Conservation (phyloP, 2,888 invertebrate species). For the Brassicogethes aeneus region DNA sequence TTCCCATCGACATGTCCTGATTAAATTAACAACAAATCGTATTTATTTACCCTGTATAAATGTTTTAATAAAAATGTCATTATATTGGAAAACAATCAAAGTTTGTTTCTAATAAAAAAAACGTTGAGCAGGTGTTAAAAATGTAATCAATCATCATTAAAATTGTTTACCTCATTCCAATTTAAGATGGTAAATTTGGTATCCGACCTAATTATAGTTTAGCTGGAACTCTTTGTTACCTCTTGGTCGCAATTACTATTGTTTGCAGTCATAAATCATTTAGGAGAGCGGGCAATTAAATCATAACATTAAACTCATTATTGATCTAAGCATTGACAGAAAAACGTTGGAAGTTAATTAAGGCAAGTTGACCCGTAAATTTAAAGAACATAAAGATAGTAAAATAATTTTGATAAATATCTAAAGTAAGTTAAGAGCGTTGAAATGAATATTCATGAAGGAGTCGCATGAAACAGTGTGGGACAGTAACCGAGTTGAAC, state of each 20-base stretch:
- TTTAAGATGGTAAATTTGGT: conserved; percentile 13
- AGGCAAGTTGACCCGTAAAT: no score
- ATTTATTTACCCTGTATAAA: no score
- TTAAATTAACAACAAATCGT: no score
- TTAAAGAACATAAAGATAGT: not conserved
- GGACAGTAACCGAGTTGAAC: conserved; percentile 8
- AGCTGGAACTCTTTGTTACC: conserved; percentile 16
- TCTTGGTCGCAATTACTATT: conserved; percentile 16
- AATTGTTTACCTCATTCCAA: conserved; percentile 4
- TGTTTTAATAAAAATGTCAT: no score
- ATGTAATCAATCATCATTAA: conserved; percentile 17
- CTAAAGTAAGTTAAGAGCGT: not conserved
- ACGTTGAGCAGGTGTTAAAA: conserved; percentile 14
- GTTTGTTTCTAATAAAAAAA: no score
- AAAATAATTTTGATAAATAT: not conserved
- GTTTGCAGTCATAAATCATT: conserved; percentile 17
- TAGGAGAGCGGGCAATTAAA: conserved; percentile 1
- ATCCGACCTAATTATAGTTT: conserved; percentile 17
- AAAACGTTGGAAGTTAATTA: no score
- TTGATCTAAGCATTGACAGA: no score
- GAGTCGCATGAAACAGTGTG: conserved; percentile 19
- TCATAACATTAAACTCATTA: not conserved
- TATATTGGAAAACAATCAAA: no score
- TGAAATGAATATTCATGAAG: conserved; percentile 18
- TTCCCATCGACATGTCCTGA: no score